Conservation (phyloP, 2,888 invertebrate species). For the Eristalis arbustorum region DNA sequence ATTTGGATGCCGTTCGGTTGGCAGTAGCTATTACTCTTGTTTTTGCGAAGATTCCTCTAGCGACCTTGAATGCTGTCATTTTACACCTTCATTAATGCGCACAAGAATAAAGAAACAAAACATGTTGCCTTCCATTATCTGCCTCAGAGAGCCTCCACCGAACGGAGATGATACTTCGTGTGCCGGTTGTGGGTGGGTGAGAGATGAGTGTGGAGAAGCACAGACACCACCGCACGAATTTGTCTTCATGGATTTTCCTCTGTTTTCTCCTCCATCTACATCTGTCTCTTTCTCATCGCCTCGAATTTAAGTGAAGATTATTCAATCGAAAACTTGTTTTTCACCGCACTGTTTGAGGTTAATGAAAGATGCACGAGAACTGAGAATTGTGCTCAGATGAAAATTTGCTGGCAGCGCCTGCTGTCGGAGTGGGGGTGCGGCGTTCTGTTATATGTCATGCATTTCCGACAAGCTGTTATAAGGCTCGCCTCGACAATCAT, state of each 20-base stretch:
- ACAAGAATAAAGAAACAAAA: not conserved
- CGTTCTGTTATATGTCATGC: not conserved
- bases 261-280: not conserved
- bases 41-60: conserved; percentile 15
- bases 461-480: not conserved
- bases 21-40: conserved; percentile 1
- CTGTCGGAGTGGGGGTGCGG: too few species aligned
- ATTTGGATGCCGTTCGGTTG: conserved; percentile 1
- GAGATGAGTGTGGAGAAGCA: not conserved
- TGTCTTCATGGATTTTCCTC: not conserved
- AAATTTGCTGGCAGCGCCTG: too few species aligned
- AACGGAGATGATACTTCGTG: not conserved
- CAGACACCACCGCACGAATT: not conserved
- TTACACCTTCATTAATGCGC: conserved; percentile 30
- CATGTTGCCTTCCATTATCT: not conserved
- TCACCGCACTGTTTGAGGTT: not conserved
- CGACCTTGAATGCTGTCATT: conserved; percentile 36
- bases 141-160: not conserved
- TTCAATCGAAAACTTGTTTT: conserved; percentile 2
- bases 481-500: not conserved
- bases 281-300: not conserved
- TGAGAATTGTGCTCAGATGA: too few species aligned
- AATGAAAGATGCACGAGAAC: not conserved
- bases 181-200: not conserved
- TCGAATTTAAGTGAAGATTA: not conserved